Evolutionary conservation across 2,888 invertebrate species (phyloP), one percentile per base, ranked within the genome.

Genomic region (Chromoteleia sp.): DNA sequence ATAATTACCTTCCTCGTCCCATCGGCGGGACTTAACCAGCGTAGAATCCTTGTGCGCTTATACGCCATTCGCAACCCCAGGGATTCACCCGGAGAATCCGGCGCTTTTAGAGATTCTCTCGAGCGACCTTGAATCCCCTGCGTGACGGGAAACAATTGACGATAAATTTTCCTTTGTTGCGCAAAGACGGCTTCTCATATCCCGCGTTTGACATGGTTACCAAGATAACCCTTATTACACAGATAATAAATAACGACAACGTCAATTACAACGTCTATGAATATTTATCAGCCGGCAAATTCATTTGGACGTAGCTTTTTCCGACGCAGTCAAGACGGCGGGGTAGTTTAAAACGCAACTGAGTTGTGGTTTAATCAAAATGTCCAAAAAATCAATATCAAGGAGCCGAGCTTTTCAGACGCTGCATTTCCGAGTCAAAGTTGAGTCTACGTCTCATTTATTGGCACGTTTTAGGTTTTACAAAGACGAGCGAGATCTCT

Each of bases 1-100:
- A 89, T 88, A 89, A 89, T 89, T 89, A 88, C 87, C 86, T 86
- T 83, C 85, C 84, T 84, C 84, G 68, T 80, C 79, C 70, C 76
- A 74, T 79, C 67, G 68, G 77, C 83, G 58, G 59, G 77, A 74
- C 68, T 77, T 73, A 76, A 76, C 77, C 78, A 68, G 68, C 67
- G 68, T 68, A 33, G 67, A 63, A 52, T 77, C 81, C 71, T 71
- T 14, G 58, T 41, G 63, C 74, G 74, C 80, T 74, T 70, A 70
- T 70, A 75, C 70, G 70, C 74, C 50, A 56, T 68, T 70, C 68
- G 63, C 80, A 75, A 70, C 80, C 80, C 80, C 73, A 52, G 74
- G 74, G 80, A 81, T 78, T 75, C 75, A 33, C 54, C 59, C 68
- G 83, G 48, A 61, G 79, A 73, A 79, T 74, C 74, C 83, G 70